Conservation (phyloP, 2,888 invertebrate genomes). For the Syritta pipiens region DNA sequence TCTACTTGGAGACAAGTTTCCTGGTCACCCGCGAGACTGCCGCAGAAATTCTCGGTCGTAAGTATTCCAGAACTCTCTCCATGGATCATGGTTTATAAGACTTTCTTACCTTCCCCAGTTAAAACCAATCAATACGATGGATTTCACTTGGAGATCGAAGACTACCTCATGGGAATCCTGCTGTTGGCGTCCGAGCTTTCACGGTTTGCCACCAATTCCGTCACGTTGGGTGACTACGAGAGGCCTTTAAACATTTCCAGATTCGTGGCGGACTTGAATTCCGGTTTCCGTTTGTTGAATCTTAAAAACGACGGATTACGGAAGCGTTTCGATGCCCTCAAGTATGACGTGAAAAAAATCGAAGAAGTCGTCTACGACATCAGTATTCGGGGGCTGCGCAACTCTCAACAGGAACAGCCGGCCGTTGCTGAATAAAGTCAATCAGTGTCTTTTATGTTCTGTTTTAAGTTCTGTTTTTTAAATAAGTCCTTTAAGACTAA, state of each 20-base stretch:
- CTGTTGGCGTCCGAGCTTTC: slow-evolving; percentile 91
- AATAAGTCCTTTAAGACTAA: neutral
- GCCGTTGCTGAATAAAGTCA: slow-evolving; percentile 14
- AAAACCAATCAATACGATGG: slow-evolving; percentile 84
- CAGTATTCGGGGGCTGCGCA: slow-evolving; percentile 86
- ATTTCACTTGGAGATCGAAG: slow-evolving; percentile 94
- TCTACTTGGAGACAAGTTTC: slow-evolving; percentile 89
- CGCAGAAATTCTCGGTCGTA: slow-evolving; percentile 89
- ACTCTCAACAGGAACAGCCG: slow-evolving; percentile 24
- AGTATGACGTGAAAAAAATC: slow-evolving; percentile 96
- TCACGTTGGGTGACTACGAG: slow-evolving; percentile 90
- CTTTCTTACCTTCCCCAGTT: slow-evolving; percentile 81
- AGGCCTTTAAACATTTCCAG: slow-evolving; percentile 90
- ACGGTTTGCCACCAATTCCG: slow-evolving; percentile 90
- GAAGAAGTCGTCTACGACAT: slow-evolving; percentile 94
- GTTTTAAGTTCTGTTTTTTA: slow-evolving; percentile 6
- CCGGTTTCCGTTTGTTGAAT: slow-evolving; percentile 93
- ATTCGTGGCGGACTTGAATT: slow-evolving; percentile 92
- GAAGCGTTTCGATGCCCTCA: slow-evolving; percentile 91
- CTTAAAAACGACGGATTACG: slow-evolving; percentile 93
- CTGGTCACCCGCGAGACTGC: slow-evolving; percentile 87
- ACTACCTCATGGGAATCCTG: slow-evolving; percentile 91
- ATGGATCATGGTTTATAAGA: neutral
- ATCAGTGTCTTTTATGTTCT: neutral
- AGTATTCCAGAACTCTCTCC: slow-evolving; percentile 72